Evolutionary conservation across 2,888 invertebrate species (phyloP), one percentile per base, ranked within the genome.

Genomic region (Tetanocera ferruginea): DNA sequence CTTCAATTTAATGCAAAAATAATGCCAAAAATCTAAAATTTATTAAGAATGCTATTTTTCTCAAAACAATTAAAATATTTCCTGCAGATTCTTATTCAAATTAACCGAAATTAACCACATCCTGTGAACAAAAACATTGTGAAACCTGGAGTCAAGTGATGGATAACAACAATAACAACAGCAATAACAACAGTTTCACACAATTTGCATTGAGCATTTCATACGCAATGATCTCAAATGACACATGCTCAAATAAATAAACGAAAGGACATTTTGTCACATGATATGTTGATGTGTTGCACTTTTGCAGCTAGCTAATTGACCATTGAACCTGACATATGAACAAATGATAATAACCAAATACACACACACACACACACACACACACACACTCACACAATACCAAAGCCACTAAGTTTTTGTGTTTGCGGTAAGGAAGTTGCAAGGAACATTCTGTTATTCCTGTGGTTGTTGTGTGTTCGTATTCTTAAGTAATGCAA

Each of bases 321-420:
- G 60, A 60, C 25, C 28, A 25, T 69, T 69, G 25, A 51, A 43
- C 28, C 17, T 49, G n/a, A 5, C 19, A n/a, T 25, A 3, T 28
- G 51, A 69, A 49, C 51, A 28, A 49, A 69, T 49, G n/a, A n/a
- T 19, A 14, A 17, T 69, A 51, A 49, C 25, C 28, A 49, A 17
- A 66, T 6, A 17, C n/a, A n/a, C 25, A 11, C 9, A 49, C 17
- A 67, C 49, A 23, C 2, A 9, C 49, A 37, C 51, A 25, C 49
- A 67, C 67, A 67, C 1, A 37, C 19, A 43, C 37, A 64, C 17
- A 37, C n/a, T n/a, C n/a, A n/a, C n/a, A n/a, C 23, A 49, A 76
- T 51, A 74, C 76, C 51, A 75, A 76, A 49, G 76, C 67, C 75
- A 66, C 76, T 57, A 76, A 76, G 71, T 76, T 78, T 76, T 78